A percentile compares a stretch with the other conserved stretches of the same genome.
phyloP scores from a whole-genome alignment of 2,888 invertebrate genomes.

The Megaustenia siamemsis region DNA sequence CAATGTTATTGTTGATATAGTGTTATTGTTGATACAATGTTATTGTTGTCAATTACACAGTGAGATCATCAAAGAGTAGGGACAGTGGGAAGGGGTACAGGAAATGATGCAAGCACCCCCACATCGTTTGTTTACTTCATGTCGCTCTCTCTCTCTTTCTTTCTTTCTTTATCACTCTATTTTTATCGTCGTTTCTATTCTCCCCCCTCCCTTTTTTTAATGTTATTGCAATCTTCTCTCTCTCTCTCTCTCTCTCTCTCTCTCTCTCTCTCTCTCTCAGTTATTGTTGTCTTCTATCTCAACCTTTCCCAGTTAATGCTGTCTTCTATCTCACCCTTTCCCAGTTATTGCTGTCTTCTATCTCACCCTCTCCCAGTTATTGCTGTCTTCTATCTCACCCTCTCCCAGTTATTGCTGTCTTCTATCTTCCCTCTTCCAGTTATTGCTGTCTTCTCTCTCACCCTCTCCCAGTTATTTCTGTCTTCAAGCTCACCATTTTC shows the following conservation, averaged over 20 bases:
- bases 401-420: neutral
- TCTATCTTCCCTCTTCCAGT: neutral
- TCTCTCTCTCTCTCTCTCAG: slow-evolving; percentile 4
- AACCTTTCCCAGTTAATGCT: neutral
- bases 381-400: neutral
- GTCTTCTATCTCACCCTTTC: slow-evolving; percentile 24
- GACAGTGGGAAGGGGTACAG: no score
- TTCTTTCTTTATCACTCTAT: no score
- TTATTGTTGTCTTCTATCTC: neutral
- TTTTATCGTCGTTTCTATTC: no score
- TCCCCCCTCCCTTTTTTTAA: neutral
- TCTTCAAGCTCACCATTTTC: no score
- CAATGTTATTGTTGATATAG: no score
- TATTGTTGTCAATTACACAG: no score
- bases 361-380: neutral
- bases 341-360: neutral
- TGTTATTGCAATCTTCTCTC: neutral
- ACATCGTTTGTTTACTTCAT: no score
- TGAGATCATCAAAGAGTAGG: no score
- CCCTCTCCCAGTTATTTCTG: no score
- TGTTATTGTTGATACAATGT: no score
- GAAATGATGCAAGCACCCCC: no score
- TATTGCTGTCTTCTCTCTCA: neutral
- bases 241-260: slow-evolving; percentile 24
- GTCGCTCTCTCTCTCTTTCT: no score